Base-by-base conservation (phyloP, 1,140 invertebrate species). In the Rhopalosiphum padi region DNA sequence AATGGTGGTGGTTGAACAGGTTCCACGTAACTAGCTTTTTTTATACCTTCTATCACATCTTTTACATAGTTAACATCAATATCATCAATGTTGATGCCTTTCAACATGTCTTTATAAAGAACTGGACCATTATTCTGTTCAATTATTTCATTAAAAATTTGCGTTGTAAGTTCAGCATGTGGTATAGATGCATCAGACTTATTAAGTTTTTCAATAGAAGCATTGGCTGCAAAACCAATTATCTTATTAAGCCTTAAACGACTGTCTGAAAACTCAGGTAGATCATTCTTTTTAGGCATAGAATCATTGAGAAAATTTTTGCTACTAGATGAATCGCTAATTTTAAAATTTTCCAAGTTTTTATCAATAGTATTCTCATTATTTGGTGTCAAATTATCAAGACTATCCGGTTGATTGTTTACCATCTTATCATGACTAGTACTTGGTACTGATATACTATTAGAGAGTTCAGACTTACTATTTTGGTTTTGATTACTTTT, bases 61-160 rank as follows among this genome's bases (percentile, higher is more conserved):
- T 93, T 93, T 9, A 93, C 91, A 55, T 82, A 21, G 25, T 85
- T 93, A 22, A 86, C 23, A 93, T 93, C 91, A 93, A 86, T 83
- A 85, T 51, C 21, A 60, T 93, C n/a, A 48, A 93, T 46, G 15
- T 93, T 83, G 21, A 93, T 51, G 22, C 37, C 82, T 43, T 93
- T 86, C 7, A 55, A 93, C 37, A 93, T 93, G 43, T 55, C 25
- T 41, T 85, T 53, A 85, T 35, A 41, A 30, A 60, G 18, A 93
- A 43, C 23, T 43, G 37, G 25, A n/a, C 25, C 23, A 22, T 82
- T 48, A 1, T 83, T 77, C 23, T 51, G 43, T 21, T 92, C 53
- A 22, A 11, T 51, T 4, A 92, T 41, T 18, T 83, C 91, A 86
- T 93, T 51, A 85, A 22, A 93, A n/a, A 93, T 51, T 55, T 93